These are phyloP conservation scores for Pristionchus maxplancki DNA, from an alignment of 2,888 invertebrate genomes.

Conservation along the genomic window DNA sequence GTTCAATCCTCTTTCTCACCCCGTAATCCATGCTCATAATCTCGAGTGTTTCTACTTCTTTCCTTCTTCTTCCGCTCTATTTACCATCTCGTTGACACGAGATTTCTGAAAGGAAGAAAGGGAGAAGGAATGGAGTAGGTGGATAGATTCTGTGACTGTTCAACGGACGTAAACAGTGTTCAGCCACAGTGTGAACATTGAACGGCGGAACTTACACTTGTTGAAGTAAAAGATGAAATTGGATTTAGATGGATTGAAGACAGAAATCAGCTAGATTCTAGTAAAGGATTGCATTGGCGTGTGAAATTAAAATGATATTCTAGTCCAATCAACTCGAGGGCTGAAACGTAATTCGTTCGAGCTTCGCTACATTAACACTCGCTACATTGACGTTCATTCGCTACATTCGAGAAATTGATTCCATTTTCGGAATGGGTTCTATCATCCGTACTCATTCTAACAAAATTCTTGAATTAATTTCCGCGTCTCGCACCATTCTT, in stretches of 20 bases:
- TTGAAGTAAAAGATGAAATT: too few relatives aligned
- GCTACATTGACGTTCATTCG: too few relatives aligned
- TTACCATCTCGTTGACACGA: slow-evolving; percentile 12
- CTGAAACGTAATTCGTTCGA: neutral
- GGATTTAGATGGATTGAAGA: neutral
- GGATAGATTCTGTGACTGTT: neutral
- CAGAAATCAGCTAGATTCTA: neutral
- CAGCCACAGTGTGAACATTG: neutral
- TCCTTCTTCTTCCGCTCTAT: slow-evolving; percentile 11
- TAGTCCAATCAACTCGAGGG: neutral
- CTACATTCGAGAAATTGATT: too few relatives aligned
- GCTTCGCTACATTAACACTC: too few relatives aligned
- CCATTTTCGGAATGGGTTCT: too few relatives aligned
- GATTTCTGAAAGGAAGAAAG: neutral
- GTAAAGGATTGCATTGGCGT: neutral
- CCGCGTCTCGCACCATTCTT: too few relatives aligned
- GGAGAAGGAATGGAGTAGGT: slow-evolving; percentile 31
- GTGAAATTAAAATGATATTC: neutral
- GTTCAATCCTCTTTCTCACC: slow-evolving; percentile 8
- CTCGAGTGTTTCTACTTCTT: neutral
- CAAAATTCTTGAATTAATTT: too few relatives aligned
- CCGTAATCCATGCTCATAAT: neutral
- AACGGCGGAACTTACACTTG: neutral
- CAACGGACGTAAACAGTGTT: slow-evolving; percentile 1
- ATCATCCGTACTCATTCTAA: too few relatives aligned